Evolutionary conservation across 2,888 invertebrate genomes (phyloP).

Genomic region (Lamellibrachia columna): DNA sequence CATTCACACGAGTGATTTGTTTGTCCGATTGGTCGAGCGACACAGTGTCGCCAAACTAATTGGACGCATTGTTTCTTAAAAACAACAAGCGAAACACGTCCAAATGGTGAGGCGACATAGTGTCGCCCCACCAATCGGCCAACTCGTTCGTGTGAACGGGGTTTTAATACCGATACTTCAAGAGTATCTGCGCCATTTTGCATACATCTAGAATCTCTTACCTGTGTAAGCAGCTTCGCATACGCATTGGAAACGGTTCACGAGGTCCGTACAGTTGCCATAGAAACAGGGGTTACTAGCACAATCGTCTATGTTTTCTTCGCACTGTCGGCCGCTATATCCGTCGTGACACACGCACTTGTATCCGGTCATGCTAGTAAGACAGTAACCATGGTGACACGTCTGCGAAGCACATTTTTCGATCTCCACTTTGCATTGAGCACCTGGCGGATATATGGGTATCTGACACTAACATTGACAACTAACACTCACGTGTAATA

Average conservation of each 20-base stretch:
- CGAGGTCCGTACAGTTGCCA: background rate
- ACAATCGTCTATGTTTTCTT: conserved; percentile 17
- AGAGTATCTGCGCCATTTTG: background rate
- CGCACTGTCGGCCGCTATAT: background rate
- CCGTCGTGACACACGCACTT: conserved; percentile 19
- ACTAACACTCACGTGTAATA: background rate
- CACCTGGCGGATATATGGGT: background rate
- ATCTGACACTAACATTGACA: background rate
- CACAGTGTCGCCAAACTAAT: too few species aligned
- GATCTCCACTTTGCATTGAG: background rate
- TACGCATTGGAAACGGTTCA: background rate
- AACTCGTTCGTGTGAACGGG: too few species aligned
- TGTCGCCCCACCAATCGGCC: too few species aligned
- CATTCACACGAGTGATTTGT: too few species aligned
- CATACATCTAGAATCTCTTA: background rate
- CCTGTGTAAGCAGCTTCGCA: conserved; percentile 3
- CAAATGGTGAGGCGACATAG: too few species aligned
- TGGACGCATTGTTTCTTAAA: too few species aligned
- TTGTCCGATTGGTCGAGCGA: too few species aligned
- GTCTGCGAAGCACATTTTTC: background rate
- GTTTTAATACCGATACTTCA: background rate
- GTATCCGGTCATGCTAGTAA: background rate
- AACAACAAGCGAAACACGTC: too few species aligned
- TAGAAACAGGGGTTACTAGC: conserved; percentile 14
- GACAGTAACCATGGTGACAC: conserved; percentile 25